These are phyloP conservation scores for Bujurquina vittata DNA, from an alignment of 2,113 vertebrate species.

Conservation along the genomic window DNA sequence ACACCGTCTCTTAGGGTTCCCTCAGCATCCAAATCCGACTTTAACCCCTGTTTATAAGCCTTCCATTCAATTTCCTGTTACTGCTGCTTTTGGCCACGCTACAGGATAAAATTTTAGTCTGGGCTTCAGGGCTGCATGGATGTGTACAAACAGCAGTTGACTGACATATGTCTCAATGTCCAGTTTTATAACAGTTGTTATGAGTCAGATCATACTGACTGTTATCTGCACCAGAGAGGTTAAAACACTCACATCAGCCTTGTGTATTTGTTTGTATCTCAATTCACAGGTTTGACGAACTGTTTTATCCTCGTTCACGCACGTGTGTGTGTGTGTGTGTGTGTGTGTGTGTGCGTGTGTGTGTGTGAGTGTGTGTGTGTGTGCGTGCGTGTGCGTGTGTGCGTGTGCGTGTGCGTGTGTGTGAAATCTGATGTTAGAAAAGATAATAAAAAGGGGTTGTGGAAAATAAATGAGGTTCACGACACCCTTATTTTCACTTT, in stretches of 20 bases:
- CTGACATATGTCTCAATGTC: not conserved
- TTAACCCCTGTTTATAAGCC: not conserved
- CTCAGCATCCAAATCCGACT: rapidly evolving
- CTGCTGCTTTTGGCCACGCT: not conserved
- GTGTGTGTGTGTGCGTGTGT: too few species aligned
- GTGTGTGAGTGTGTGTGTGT: too few species aligned
- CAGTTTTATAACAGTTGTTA: not conserved
- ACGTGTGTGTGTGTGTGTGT: too few species aligned
- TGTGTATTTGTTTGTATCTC: not conserved
- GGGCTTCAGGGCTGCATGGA: not conserved
- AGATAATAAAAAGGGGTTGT: not conserved
- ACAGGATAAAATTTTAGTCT: not conserved
- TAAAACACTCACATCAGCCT: not conserved
- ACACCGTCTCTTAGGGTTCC: not conserved
- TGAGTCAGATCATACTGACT: not conserved
- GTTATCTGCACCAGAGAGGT: not conserved
- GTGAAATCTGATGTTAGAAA: not conserved
- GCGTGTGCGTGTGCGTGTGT: too few species aligned
- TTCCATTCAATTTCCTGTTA: not conserved
- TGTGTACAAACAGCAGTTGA: not conserved
- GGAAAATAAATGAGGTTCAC: slow-evolving; percentile 30
- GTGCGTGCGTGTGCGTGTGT: too few species aligned
- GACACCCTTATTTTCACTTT: slow-evolving; percentile 13
- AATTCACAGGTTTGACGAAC: not conserved
- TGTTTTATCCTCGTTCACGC: too few species aligned